phyloP scores from a whole-genome alignment of 2,113 vertebrate species.

The Crotalus tigris region DNA sequence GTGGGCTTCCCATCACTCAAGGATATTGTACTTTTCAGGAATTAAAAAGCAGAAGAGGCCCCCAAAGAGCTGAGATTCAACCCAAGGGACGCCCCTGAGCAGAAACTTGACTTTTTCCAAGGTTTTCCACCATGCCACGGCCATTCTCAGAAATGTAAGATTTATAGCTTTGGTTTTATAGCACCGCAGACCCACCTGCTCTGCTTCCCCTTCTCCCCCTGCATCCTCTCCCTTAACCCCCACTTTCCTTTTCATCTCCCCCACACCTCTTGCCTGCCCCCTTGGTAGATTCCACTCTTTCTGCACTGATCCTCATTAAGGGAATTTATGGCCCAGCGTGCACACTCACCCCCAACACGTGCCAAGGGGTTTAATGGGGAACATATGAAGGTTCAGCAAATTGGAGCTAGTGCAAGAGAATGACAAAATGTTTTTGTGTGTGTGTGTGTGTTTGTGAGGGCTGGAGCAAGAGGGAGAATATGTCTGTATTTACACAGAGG shows the following conservation, averaged over 20 bases:
- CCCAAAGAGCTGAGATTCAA: neutral
- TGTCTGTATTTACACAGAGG: neutral
- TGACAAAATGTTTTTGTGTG: too few relatives aligned
- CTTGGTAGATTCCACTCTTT: neutral
- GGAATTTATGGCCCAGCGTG: conserved; percentile 44
- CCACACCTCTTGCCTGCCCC: neutral
- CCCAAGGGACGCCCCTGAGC: neutral
- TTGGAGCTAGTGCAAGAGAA: neutral
- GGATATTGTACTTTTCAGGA: neutral
- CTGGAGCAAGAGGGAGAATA: neutral
- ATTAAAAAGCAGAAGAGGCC: neutral
- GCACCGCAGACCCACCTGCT: conserved; percentile 9
- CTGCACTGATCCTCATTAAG: conserved; percentile 2
- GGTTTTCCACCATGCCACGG: neutral
- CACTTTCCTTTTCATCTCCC: neutral
- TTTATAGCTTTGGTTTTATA: conserved; percentile 24
- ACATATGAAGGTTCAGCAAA: conserved; percentile 41
- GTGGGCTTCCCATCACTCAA: neutral
- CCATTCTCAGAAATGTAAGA: conserved; percentile 17
- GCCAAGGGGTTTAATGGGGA: conserved; percentile 50
- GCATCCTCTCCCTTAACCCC: neutral
- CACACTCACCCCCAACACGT: neutral
- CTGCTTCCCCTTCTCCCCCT: too few relatives aligned
- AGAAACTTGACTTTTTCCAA: neutral
- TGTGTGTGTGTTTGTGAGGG: neutral